A percentile compares a stretch with the other conserved stretches of the same genome.
phyloP scores from a whole-genome alignment of 2,888 invertebrate species.

The Cosmia trapezina region DNA sequence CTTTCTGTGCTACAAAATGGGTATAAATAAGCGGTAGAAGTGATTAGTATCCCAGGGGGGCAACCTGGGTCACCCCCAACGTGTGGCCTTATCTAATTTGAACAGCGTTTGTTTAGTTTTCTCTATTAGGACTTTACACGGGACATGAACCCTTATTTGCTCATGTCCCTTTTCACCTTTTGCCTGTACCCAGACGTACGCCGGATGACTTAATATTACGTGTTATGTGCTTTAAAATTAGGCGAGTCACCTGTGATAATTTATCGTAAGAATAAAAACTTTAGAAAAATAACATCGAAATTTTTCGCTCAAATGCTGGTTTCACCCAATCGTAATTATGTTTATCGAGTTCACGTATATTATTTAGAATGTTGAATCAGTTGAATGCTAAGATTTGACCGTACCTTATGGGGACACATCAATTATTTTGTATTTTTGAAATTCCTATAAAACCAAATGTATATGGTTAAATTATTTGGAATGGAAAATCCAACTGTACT shows the following conservation, averaged over 20 bases:
- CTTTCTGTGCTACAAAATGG: not conserved
- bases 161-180: not conserved
- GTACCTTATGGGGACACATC: not conserved
- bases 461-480: no score
- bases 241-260: no score
- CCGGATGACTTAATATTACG: not conserved
- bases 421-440: no score
- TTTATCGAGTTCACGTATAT: not conserved
- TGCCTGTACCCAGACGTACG: not conserved
- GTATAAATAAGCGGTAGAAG: not conserved
- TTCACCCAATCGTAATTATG: no score
- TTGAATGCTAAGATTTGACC: not conserved
- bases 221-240: not conserved
- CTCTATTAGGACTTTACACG: constrained; percentile 26
- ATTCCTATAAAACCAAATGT: no score
- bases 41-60: constrained; percentile 21
- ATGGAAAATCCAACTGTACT: no score
- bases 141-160: constrained; percentile 38
- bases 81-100: constrained; percentile 31
- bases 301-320: not conserved
- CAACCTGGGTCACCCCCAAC: constrained; percentile 3
- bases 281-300: not conserved
- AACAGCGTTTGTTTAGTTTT: constrained; percentile 24
- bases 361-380: not conserved
- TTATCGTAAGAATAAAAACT: not conserved